A percentile compares a stretch with the other conserved stretches of the same genome.
Evolutionary conservation across 2,888 invertebrate species (phyloP).

Genomic region (Beris chalybata): DNA sequence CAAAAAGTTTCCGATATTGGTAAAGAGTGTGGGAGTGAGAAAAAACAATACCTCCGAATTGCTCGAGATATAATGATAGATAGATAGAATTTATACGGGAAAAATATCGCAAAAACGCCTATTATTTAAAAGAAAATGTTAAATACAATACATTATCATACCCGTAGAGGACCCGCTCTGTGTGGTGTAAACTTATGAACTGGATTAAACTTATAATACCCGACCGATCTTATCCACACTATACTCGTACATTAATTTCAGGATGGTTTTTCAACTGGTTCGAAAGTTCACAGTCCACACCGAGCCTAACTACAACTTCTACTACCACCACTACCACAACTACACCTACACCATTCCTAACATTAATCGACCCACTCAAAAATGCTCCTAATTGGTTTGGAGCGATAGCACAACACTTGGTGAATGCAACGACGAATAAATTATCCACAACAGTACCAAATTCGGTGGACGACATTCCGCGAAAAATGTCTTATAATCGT

Average conservation of each 20-base stretch:
- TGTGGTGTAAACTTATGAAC: no score
- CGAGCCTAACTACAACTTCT: conserved; percentile 48
- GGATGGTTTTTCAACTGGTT: conserved; percentile 62
- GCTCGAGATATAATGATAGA: no score
- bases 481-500: conserved; percentile 54
- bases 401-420: conserved; percentile 53
- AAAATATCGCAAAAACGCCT: no score
- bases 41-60: no score
- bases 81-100: no score
- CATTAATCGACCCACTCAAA: conserved; percentile 50
- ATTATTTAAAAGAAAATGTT: no score
- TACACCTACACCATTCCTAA: conserved; percentile 53
- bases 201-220: no score
- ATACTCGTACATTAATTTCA: conserved; percentile 37
- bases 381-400: conserved; percentile 56
- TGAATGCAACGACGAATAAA: conserved; percentile 46
- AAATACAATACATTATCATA: no score
- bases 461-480: conserved; percentile 38
- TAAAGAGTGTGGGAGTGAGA: no score
- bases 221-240: no score
- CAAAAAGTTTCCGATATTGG: no score
- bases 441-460: conserved; percentile 45
- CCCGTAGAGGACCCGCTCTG: no score
- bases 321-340: conserved; percentile 46
- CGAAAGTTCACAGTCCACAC: conserved; percentile 40